Base-by-base conservation (phyloP, 2,888 invertebrate species). In the Trissolcus japonicus region DNA sequence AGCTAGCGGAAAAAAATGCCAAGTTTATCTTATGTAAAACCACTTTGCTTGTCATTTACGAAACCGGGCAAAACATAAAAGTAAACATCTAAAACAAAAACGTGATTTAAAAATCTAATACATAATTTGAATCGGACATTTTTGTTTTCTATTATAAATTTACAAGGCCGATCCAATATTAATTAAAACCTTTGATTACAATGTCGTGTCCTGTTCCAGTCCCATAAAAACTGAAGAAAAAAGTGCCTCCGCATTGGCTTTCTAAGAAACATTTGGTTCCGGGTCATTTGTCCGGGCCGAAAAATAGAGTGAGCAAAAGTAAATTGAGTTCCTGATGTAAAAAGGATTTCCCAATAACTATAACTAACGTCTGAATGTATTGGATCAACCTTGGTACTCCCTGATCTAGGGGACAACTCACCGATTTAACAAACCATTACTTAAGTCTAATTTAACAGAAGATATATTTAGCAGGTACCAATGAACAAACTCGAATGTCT, bases 381-480 rank as follows among this genome's bases (percentile, higher is more conserved):
- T 83, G 79, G 79, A 85, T 84, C 82, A 83, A 83, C 85, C 86
- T 86, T 86, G 86, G 81, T 82, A 76, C 81, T 79, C 80, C 81
- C 83, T 81, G 83, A 75, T 76, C 79, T 73, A 67, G 78, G 79
- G 77, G 79, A 75, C 77, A 75, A 65, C 66, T 76, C 53, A 41
- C 53, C 56, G 69, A 66, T 80, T 71, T 78, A 79, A 65, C 78
- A 61, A 75, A 77, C 74, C 65, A 77, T 78, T 76, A 80, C 76
- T 79, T 71, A 75, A 74, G 77, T 71, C 63, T 68, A 76, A 79
- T 79, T 79, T 72, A 71, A 60, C 67, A 65, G 29, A 73, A 60
- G 21, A 65, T 65, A 68, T 69, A 62, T 62, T 74, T 17, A 56
- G 57, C 46, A 65, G 60, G 35, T 69, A 17, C 56, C 66, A 41